A percentile compares a stretch with the other conserved stretches of the same genome.
Evolutionary conservation across 1,140 invertebrate genomes (phyloP).

Genomic region (Drosophila punjabiensis): DNA sequence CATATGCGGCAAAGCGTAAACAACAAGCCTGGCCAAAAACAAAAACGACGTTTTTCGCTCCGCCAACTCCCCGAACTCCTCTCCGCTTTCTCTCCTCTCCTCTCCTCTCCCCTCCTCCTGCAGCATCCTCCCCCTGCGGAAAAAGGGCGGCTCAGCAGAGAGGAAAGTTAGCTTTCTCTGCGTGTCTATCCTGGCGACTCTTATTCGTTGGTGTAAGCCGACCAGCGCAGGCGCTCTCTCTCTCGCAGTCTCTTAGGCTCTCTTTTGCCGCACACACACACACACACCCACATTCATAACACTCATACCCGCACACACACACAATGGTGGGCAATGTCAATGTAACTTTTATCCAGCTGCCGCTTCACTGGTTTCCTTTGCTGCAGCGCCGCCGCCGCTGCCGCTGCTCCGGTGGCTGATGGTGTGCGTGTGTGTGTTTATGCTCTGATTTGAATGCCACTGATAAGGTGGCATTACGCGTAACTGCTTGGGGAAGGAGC

Average conservation of each 20-base stretch:
- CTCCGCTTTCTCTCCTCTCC: not conserved
- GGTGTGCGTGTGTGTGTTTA: slow-evolving; percentile 50
- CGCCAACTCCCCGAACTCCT: slow-evolving; percentile 5
- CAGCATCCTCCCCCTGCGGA: not conserved
- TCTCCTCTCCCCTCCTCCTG: not conserved
- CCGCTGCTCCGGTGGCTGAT: not conserved
- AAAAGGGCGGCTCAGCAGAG: slow-evolving; percentile 62
- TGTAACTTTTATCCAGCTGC: slow-evolving; percentile 82
- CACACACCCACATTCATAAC: not conserved
- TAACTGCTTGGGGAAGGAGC: slow-evolving; percentile 4
- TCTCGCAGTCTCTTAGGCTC: slow-evolving; percentile 21
- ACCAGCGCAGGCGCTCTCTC: slow-evolving; percentile 63
- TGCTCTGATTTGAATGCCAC: slow-evolving; percentile 81
- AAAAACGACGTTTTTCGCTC: slow-evolving; percentile 43
- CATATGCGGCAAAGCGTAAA: slow-evolving; percentile 82
- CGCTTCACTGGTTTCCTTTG: slow-evolving; percentile 78
- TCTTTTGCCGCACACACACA: slow-evolving; percentile 17
- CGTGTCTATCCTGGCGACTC: slow-evolving; percentile 55
- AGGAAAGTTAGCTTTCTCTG: slow-evolving; percentile 34
- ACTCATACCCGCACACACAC: not conserved
- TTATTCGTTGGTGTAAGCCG: slow-evolving; percentile 45
- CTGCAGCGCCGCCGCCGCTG: slow-evolving; percentile 45
- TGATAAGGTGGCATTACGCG: slow-evolving; percentile 75
- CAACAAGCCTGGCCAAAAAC: slow-evolving; percentile 59
- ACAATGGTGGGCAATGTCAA: slow-evolving; percentile 69